Base-by-base conservation (phyloP, 2,888 invertebrate species). In the Caenorhabditis doughertyi region DNA sequence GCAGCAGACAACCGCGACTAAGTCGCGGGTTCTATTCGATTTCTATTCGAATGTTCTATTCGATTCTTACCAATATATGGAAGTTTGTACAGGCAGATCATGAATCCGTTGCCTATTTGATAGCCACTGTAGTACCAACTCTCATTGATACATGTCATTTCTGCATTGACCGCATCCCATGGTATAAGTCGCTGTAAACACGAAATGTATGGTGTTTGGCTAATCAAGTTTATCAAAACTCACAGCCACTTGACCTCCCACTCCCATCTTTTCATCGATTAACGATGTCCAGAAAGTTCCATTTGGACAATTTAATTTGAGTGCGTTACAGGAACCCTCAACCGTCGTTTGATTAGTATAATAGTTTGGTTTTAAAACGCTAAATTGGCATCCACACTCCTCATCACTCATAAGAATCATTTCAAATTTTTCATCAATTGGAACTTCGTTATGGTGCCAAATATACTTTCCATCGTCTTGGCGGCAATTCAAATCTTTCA, bases 361-460 rank as follows among this genome's bases (percentile, higher is more conserved):
- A 9, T 32, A 2, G n/a, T n/a, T n/a, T n/a, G n/a, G n/a, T n/a
- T n/a, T n/a, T n/a, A n/a, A n/a, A n/a, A n/a, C n/a, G n/a, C n/a
- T n/a, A n/a, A n/a, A n/a, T n/a, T n/a, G n/a, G 9, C 56, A 56
- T 32, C 56, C 56, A 21, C 56, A 56, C 11, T 56, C 56, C 16
- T 56, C 56, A 21, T 56, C 56, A 21, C 56, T 56, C 7, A 56
- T 2, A 0, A 56, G 35, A 35, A 27, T 35, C 35, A 21, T 8
- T 16, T n/a, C 3, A 18, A 56, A 9, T 18, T 5, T 13, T 2
- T 35, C 35, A 7, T 11, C 18, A 11, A 56, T 35, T 11, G 3
- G 4, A 1, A 56, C 56, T 11, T 32, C 18, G 1, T 27, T 23
- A 35, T 56, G 56, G 11, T 35, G 32, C 56, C 56, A 56, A 4